Base-by-base conservation (phyloP, 2,888 invertebrate species). In the Lepas anatifera region DNA sequence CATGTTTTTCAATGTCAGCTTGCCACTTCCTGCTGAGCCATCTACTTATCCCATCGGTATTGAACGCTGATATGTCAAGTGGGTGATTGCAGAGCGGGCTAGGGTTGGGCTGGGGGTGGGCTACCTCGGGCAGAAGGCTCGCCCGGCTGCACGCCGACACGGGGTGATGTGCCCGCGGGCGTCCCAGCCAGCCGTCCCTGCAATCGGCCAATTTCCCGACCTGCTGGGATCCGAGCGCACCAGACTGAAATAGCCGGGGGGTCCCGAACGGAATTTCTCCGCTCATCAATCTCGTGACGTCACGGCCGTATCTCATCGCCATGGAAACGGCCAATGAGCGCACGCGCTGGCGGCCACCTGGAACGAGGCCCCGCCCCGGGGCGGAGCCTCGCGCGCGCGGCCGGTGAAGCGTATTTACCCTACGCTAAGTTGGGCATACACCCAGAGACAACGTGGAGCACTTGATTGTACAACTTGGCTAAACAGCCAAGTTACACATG, bases 381-480 rank as follows among this genome's bases (percentile, higher is more conserved):
- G 58, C 32, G 58, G 58, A 35, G 58, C 58, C 35, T 8, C 18
- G 18, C 32, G 58, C 16, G 32, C 18, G 32, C 18, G 58, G 58
- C 22, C 58, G 58, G 58, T 58, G 58, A 35, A 58, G 58, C 58
- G 58, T 58, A 58, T 58, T 58, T 58, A 58, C 58, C 58, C 58
- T 58, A 58, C 58, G 58, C 58, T 58, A 58, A 58, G 58, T 58
- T 58, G 58, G 58, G 58, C 58, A 58, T 58, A 58, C 58, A 58
- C 58, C 58, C 58, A 58, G 58, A 58, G 58, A 58, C 58, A 58
- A 58, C 58, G 58, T 22, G 22, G 58, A 13, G 58, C 66, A 66
- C 66, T 66, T 66, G 66, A 66, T 66, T 66, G 66, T 66, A 41
- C 39, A 66, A 66, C 66, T 66, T 66, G 66, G 66, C 39, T 41